Evolutionary conservation across 1,140 invertebrate species (phyloP), one percentile per base, ranked within the genome.

Genomic region (Mesaphorura yosii): DNA sequence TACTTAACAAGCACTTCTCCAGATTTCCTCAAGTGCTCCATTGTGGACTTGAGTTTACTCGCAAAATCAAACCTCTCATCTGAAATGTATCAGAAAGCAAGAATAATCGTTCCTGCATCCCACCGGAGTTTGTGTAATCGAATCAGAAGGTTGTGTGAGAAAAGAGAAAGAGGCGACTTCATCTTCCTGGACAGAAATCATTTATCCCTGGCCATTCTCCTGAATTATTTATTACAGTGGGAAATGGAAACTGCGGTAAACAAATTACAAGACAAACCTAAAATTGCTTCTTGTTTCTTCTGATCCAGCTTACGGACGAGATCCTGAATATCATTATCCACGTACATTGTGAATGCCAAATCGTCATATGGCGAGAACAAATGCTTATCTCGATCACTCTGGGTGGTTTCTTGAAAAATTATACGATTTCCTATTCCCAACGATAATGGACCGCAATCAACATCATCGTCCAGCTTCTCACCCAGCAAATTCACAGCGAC

Each of bases 301-400:
- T 78, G 72, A 67, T 94, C 89, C 72, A 96, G 77, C 64, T 79
- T 80, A 15, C 86, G 73, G n/a, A 96, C 87, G 39, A 90, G 78
- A 61, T 82, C 80, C 0, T 87, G 87, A 3, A 93, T 83, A 60
- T 92, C 88, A n/a, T 82, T 80, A 69, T 94, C 90, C 7, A 94
- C 88, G 65, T 96, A 96, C 90, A 96, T 96, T 45, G 90, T 86
- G 71, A 94, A 94, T 0, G 89, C 84, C n/a, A 96, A 72, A 70
- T 96, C 90, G 67, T 96, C 90, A 63, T 89, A 86, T 0, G 87
- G 82, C 1, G 88, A 92, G 49, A 81, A 60, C 31, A 64, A 51
- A 48, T 51, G 57, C 26, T 70, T 67, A 46, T 73, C 70, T 2
- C 68, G 64, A 60, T 73, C 66, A 42, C 14, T 68, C 60, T 26